Evolutionary conservation across 2,113 vertebrate genomes (phyloP), one percentile per base, ranked within the genome.

Genomic region (Zootoca vivipara): DNA sequence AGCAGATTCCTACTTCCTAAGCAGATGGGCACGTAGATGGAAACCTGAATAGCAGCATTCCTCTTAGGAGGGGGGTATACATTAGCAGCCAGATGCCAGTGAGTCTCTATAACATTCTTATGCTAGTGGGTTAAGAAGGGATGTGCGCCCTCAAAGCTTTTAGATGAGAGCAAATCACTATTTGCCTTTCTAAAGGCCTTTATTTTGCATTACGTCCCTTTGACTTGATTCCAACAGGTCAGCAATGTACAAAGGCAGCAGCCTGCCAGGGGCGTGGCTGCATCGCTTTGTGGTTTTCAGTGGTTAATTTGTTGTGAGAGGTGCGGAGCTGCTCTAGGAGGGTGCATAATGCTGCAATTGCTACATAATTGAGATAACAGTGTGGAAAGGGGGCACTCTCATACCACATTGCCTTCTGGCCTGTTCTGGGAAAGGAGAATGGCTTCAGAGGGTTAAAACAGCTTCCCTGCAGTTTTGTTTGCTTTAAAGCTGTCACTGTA

Each of bases 71-170:
- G 46, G 46, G 46, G 46, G 46, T 46, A 52, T 52, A 52, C 46
- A 52, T 12, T 90, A 92, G 94, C 95, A 95, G 94, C 88, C 0
- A 12, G 8, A 6, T 72, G 93, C 93, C 95, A 94, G 93, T 24
- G 1, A 87, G 78, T 87, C 86, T 92, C 92, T 91, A 75, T 56
- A 73, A 89, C 90, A 89, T 2, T 0, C 0, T 20, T 2, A 0
- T 90, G 89, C 91, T 92, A 92, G 88, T 72, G 58, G 93, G 90
- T 90, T 92, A 89, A 89, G 85, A 30, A 88, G 83, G 79, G 85
- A 40, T 89, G 75, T 80, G 85, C 62, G 89, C 62, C 85, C 28
- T 86, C 52, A 90, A 89, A 79, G 83, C 83, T 92, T 89, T 90
- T 84, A 77, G 89, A 91, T 82, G 40, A 28, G 92, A 91, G 83